A percentile compares a stretch with the other conserved stretches of the same genome.
Conservation (phyloP, 2,888 invertebrate genomes). For the Melieria omissa region DNA sequence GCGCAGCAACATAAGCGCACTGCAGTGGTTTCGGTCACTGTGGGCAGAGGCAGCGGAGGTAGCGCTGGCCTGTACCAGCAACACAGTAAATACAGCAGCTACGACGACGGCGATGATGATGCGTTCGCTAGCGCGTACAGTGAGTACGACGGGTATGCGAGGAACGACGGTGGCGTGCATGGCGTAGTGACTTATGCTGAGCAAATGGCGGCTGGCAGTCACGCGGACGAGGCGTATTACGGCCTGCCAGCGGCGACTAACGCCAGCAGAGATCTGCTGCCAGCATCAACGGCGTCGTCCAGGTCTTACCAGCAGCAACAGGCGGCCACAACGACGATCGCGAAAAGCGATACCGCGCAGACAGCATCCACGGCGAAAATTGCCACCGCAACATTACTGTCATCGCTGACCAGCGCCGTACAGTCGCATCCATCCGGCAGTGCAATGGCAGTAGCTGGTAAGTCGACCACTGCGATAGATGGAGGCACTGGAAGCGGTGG, state of each 20-base stretch:
- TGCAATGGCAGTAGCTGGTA: slow-evolving; percentile 34
- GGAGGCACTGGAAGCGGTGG: slow-evolving; percentile 17
- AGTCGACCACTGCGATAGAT: slow-evolving; percentile 15
- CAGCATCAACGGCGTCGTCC: no score
- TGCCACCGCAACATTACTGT: slow-evolving; percentile 43
- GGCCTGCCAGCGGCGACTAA: background rate
- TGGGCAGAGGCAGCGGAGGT: background rate
- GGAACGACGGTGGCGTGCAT: slow-evolving; percentile 50
- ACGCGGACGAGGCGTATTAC: background rate
- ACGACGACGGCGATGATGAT: slow-evolving; percentile 44
- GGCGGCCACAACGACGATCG: slow-evolving; percentile 22
- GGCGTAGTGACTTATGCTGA: slow-evolving; percentile 23
- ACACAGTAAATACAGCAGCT: background rate
- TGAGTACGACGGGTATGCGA: slow-evolving; percentile 54
- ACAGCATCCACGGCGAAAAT: slow-evolving; percentile 35
- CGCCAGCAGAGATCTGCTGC: slow-evolving; percentile 16
- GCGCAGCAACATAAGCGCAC: slow-evolving; percentile 12
- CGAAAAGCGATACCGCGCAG: slow-evolving; percentile 23
- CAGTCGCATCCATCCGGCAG: slow-evolving; percentile 35
- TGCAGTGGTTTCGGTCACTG: background rate
- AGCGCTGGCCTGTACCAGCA: background rate
- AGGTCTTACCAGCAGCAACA: slow-evolving; percentile 28
- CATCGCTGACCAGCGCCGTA: slow-evolving; percentile 48
- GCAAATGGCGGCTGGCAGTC: slow-evolving; percentile 1
- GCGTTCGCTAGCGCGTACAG: slow-evolving; percentile 50